Evolutionary conservation across 2,797 vertebrate genomes (phyloP).

Genomic region (Vireo griseus): DNA sequence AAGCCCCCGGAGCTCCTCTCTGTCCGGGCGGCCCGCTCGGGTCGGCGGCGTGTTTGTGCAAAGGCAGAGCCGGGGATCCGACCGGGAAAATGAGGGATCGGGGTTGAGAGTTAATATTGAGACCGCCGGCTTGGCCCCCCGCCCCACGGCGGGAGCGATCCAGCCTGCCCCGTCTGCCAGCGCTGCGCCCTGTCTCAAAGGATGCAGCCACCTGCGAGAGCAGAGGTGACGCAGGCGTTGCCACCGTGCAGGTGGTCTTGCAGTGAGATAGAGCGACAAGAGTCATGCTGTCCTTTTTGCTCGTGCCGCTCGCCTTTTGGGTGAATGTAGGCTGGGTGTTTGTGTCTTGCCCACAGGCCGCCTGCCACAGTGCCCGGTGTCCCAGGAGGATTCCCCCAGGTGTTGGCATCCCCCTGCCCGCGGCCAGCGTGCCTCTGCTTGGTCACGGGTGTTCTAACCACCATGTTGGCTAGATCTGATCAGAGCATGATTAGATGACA

Average conservation of each 20-base stretch:
- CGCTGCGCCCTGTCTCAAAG: not conserved
- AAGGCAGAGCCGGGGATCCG: not conserved
- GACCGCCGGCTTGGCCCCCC: not conserved
- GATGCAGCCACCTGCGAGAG: not conserved
- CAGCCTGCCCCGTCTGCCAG: not conserved
- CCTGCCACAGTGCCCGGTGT: not conserved
- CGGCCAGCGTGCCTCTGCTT: not conserved
- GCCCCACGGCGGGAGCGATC: not conserved
- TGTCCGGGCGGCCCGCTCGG: not conserved
- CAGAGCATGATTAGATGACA: not conserved
- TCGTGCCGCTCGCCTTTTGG: not conserved
- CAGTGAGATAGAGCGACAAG: not conserved
- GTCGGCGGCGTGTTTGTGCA: not conserved
- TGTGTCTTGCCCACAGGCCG: fast-evolving
- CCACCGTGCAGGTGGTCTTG: not conserved
- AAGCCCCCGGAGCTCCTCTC: not conserved
- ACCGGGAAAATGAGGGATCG: not conserved
- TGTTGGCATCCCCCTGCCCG: not conserved
- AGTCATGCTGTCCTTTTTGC: not conserved
- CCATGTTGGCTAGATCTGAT: not conserved
- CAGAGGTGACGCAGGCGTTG: not conserved
- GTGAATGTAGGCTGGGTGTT: not conserved
- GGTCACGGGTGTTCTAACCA: not conserved
- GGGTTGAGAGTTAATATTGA: not conserved
- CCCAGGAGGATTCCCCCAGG: not conserved